These are phyloP conservation scores for Condylostylus longicornis DNA, from an alignment of 1,140 invertebrate species.

Conservation along the genomic window DNA sequence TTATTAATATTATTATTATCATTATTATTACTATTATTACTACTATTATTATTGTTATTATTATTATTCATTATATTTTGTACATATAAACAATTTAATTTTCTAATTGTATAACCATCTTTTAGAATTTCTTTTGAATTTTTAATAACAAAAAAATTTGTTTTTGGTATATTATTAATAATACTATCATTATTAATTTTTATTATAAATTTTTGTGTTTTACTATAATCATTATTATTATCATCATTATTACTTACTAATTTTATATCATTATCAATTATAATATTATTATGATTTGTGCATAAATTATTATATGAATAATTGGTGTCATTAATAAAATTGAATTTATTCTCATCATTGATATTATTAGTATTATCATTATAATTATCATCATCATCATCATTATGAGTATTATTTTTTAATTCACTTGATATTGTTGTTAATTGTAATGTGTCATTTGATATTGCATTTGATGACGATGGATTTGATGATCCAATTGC, in stretches of 20 bases:
- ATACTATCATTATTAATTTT: background rate
- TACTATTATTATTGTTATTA: constrained; percentile 1
- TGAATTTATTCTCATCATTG: no score
- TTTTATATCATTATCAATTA: background rate
- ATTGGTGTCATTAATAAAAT: background rate
- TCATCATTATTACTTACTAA: background rate
- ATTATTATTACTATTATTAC: background rate
- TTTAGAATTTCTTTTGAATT: constrained; percentile 40
- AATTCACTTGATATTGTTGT: no score
- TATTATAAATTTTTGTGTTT: background rate
- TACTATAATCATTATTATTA: no score
- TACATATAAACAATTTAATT: constrained; percentile 33
- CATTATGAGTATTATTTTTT: no score
- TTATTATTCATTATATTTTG: constrained; percentile 11
- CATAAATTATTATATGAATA: background rate
- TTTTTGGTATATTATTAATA: background rate
- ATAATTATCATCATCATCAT: no score
- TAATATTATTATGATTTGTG: background rate
- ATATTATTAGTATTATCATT: no score
- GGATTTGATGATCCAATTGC: background rate
- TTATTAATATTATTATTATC: background rate
- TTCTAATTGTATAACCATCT: constrained; percentile 48
- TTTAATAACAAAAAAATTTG: constrained; percentile 38
- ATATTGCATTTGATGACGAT: no score
- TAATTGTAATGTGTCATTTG: no score